Evolutionary conservation across 1,140 invertebrate species (phyloP).

Genomic region (Drosophila kurseongensis): DNA sequence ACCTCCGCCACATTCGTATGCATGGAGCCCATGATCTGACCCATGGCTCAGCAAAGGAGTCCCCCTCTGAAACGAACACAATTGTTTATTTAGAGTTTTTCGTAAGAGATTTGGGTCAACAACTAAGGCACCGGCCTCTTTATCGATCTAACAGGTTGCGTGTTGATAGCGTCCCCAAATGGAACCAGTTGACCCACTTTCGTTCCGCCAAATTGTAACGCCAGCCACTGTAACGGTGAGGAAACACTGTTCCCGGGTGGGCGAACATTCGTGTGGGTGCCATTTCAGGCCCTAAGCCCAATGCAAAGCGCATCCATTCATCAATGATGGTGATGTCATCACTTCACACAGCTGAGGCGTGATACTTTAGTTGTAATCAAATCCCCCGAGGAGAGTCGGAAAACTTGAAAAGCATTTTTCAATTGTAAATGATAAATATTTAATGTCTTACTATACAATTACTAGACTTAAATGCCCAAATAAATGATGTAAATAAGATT

Average conservation of each 20-base stretch:
- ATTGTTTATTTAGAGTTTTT: not conserved
- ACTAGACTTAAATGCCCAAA: not conserved
- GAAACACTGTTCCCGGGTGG: constrained; percentile 40
- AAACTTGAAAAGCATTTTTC: constrained; percentile 13
- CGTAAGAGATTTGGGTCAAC: constrained; percentile 8
- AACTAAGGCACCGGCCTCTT: not conserved
- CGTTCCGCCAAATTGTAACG: constrained; percentile 15
- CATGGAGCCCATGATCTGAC: constrained; percentile 73
- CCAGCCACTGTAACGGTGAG: constrained; percentile 9
- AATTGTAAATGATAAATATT: constrained; percentile 12
- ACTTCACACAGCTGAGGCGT: not conserved
- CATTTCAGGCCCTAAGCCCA: constrained; percentile 5
- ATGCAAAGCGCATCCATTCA: constrained; percentile 27
- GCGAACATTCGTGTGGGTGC: constrained; percentile 13
- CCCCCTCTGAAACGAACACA: not conserved
- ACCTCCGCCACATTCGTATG: constrained; percentile 71
- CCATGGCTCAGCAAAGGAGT: constrained; percentile 50
- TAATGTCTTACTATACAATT: constrained; percentile 1
- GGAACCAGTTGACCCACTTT: constrained; percentile 63
- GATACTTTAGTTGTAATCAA: constrained; percentile 9
- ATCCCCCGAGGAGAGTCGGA: not conserved
- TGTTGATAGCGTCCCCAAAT: constrained; percentile 37
- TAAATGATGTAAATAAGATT: not conserved
- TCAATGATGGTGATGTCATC: constrained; percentile 63
- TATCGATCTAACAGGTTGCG: constrained; percentile 62